Conservation (phyloP, 2,888 invertebrate species). For the Mesorhabditis sp. region DNA sequence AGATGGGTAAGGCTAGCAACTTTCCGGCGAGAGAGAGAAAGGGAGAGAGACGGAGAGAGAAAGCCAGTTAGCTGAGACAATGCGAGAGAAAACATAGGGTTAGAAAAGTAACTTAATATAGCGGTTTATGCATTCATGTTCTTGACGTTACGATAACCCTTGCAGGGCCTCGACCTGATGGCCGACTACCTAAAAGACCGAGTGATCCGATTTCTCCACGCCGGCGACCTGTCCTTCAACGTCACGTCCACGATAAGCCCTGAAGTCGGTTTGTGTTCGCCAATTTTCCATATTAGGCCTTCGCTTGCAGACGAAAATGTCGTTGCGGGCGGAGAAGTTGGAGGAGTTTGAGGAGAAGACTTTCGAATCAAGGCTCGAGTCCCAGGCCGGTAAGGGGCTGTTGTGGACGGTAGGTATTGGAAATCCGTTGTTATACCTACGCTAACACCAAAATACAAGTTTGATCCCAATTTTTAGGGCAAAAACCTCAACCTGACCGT, state of each 20-base stretch:
- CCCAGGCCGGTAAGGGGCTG: conserved; percentile 43
- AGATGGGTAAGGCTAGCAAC: no score
- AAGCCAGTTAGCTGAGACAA: no score
- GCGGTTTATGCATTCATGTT: no score
- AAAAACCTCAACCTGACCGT: conserved; percentile 47
- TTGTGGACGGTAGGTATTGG: conserved; percentile 43
- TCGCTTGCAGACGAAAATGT: no score
- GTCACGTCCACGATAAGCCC: conserved; percentile 44
- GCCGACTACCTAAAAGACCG: conserved; percentile 47
- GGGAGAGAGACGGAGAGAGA: no score
- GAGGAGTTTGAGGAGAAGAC: conserved; percentile 38
- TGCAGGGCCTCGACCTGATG: conserved; percentile 40
- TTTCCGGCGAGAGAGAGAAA: no score
- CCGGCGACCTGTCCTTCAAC: conserved; percentile 52
- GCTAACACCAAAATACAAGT: not conserved
- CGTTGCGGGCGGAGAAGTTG: conserved; percentile 33
- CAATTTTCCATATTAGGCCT: no score
- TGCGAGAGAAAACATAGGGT: no score
- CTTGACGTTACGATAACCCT: no score
- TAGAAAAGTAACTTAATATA: no score
- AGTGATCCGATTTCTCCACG: conserved; percentile 48
- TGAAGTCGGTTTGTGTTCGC: conserved; percentile 17
- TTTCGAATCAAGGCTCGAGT: conserved; percentile 42
- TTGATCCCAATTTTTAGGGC: conserved; percentile 37
- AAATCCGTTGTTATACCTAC: not conserved